Conservation (phyloP, 2,888 invertebrate genomes). For the Zygogramma bicolorata region DNA sequence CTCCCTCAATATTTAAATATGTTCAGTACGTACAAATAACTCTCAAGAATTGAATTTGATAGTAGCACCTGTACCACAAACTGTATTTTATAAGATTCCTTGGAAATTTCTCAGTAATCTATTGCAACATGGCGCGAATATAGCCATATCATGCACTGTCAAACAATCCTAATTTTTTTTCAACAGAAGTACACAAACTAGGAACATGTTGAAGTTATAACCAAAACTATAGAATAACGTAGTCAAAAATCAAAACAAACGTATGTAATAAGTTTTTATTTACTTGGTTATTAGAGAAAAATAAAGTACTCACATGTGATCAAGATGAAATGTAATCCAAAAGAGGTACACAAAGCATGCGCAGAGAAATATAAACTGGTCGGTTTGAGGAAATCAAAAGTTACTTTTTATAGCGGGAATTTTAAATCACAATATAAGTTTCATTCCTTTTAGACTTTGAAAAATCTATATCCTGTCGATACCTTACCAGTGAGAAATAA, state of each 20-base stretch:
- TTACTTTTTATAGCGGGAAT: conserved; percentile 50
- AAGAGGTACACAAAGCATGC: conserved; percentile 82
- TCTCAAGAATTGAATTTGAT: not conserved
- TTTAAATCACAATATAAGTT: conserved; percentile 37
- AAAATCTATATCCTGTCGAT: too few relatives aligned
- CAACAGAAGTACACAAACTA: conserved; percentile 36
- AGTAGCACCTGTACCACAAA: not conserved
- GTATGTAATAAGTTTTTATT: conserved; percentile 64
- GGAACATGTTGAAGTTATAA: conserved; percentile 31
- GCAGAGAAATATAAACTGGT: conserved; percentile 64
- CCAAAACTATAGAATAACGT: conserved; percentile 36
- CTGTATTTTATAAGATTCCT: conserved; percentile 20
- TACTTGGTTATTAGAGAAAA: conserved; percentile 65
- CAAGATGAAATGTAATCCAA: conserved; percentile 89
- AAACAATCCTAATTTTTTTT: conserved; percentile 55
- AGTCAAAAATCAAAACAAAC: not conserved
- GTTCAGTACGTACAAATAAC: not conserved
- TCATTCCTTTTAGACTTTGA: not conserved
- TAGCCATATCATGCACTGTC: conserved; percentile 65
- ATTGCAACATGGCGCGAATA: conserved; percentile 71
- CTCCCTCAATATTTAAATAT: not conserved
- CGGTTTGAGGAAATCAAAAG: conserved; percentile 44
- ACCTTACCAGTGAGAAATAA: too few relatives aligned
- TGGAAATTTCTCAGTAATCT: conserved; percentile 48
- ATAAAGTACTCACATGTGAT: conserved; percentile 88